Percentiles rank a stretch among this genome's conserved stretches.
Conservation (phyloP, 2,113 vertebrate genomes). For the Oreotrochilus melanogaster region DNA sequence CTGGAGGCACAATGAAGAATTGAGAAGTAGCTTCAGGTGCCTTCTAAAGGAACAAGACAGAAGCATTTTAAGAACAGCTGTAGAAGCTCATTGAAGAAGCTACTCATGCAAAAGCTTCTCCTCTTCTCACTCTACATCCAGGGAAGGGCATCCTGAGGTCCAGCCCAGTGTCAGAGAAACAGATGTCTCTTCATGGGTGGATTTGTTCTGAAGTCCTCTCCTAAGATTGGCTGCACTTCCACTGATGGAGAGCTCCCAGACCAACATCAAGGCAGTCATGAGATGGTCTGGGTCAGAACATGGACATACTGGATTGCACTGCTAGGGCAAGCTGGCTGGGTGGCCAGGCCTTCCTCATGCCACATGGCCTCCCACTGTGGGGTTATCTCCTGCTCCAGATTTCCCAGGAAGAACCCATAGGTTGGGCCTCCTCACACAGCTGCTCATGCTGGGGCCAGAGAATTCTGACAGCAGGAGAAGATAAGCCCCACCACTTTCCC, state of each 20-base stretch:
- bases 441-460: not conserved
- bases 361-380: rapidly evolving
- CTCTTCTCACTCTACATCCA: not conserved
- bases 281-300: not conserved
- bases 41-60: not conserved
- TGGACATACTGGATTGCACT: not conserved
- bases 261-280: not conserved
- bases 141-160: not conserved
- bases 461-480: not conserved
- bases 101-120: not conserved
- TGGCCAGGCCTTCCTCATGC: not conserved
- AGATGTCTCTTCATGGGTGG: not conserved
- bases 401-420: not conserved
- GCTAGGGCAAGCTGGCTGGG: not conserved
- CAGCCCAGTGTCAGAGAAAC: not conserved
- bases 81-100: not conserved
- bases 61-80: not conserved
- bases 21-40: not conserved
- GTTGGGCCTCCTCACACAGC: not conserved
- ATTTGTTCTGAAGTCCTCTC: not conserved
- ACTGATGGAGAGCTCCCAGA: not conserved
- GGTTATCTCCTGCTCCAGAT: not conserved
- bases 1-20: not conserved
- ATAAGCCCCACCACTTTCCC: not conserved
- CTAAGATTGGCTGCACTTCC: not conserved